Conservation (phyloP, 2,888 invertebrate genomes). For the Mythimna pallens region DNA sequence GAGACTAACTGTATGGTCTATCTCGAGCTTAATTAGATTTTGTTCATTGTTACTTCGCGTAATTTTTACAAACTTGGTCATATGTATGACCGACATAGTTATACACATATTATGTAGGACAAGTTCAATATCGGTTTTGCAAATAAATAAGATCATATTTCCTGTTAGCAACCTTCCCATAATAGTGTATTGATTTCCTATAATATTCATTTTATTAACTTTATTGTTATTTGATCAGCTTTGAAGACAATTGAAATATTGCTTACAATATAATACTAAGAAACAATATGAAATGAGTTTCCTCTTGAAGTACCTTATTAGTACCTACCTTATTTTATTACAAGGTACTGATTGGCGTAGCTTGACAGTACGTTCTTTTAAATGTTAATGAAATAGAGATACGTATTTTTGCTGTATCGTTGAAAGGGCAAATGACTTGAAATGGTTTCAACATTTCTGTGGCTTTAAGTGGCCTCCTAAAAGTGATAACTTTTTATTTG, state of each 20-base stretch:
- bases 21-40: slow-evolving; percentile 61
- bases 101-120: neutral
- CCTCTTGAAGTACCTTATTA: slow-evolving; percentile 7
- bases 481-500: slow-evolving; percentile 60
- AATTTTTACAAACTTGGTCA: slow-evolving; percentile 21
- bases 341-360: neutral
- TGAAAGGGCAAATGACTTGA: slow-evolving; percentile 31
- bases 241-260: slow-evolving; percentile 41
- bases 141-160: slow-evolving; percentile 43
- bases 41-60: slow-evolving; percentile 48
- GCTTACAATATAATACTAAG: slow-evolving; percentile 31
- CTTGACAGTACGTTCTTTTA: neutral
- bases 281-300: slow-evolving; percentile 30
- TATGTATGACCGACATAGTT: neutral
- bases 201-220: slow-evolving; percentile 38
- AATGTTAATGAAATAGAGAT: neutral
- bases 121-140: slow-evolving; percentile 41
- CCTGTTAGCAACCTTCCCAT: slow-evolving; percentile 18
- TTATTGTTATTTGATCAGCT: slow-evolving; percentile 43
- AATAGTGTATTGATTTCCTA: slow-evolving; percentile 36
- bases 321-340: neutral
- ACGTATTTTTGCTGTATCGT: slow-evolving; percentile 4
- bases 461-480: slow-evolving; percentile 40
- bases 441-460: slow-evolving; percentile 42
- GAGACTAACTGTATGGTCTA: slow-evolving; percentile 53